These are phyloP conservation scores for Neuroscelio doddi DNA, from an alignment of 2,888 invertebrate genomes.

Conservation along the genomic window DNA sequence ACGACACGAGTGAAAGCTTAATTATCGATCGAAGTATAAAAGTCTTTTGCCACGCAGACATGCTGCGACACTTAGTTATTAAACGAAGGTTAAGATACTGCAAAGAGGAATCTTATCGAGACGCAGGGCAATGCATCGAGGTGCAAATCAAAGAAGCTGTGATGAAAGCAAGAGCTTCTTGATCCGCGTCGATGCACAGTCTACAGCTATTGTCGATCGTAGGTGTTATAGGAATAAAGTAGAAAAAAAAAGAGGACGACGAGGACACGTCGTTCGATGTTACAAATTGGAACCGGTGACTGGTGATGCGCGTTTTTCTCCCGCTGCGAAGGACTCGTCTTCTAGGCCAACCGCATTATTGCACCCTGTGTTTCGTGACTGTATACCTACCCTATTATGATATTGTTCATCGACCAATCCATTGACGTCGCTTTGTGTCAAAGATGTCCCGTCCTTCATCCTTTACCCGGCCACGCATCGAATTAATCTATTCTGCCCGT, in stretches of 20 bases:
- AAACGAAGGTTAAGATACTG: slow-evolving; percentile 34
- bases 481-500: slow-evolving; percentile 21
- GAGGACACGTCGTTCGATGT: slow-evolving; percentile 27
- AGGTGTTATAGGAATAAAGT: slow-evolving; percentile 31
- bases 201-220: slow-evolving; percentile 26
- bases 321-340: slow-evolving; percentile 17
- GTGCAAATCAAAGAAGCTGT: slow-evolving; percentile 8
- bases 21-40: no score
- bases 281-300: slow-evolving; percentile 13
- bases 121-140: slow-evolving; percentile 31
- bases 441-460: slow-evolving; percentile 24
- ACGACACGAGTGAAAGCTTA: no score
- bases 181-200: slow-evolving; percentile 25
- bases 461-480: slow-evolving; percentile 22
- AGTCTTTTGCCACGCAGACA: slow-evolving; percentile 21
- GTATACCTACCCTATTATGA: slow-evolving; percentile 23
- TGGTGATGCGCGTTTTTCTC: slow-evolving; percentile 9
- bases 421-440: slow-evolving; percentile 24
- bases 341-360: slow-evolving; percentile 30
- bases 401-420: slow-evolving; percentile 26
- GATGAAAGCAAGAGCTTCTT: neutral
- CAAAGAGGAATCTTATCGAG: slow-evolving; percentile 46
- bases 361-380: slow-evolving; percentile 29
- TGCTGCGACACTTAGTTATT: slow-evolving; percentile 11
- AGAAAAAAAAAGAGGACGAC: slow-evolving; percentile 24